Evolutionary conservation across 2,888 invertebrate species (phyloP), one percentile per base, ranked within the genome.

Genomic region (Apocheima hispidaria): DNA sequence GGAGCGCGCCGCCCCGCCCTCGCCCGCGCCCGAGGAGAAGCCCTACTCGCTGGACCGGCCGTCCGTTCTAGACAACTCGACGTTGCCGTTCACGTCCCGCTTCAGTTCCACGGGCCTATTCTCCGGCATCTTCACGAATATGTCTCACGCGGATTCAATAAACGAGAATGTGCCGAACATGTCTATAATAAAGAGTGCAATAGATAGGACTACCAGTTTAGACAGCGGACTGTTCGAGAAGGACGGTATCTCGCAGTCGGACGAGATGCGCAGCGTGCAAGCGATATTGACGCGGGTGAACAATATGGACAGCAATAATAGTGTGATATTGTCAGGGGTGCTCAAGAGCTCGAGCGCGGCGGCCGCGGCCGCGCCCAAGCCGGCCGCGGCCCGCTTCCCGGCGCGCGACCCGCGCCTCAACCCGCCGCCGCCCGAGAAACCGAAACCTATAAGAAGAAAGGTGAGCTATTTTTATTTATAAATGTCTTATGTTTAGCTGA

Each of bases 401-500:
- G 65, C 79, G 52, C 76, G 84, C 68, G 92, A 92, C 76, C 93
- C 93, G 36, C 77, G 93, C 30, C 87, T 92, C 56, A 87, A 93
- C 70, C 92, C 92, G 38, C 92, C 92, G 68, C 88, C 90, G 54
- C 78, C 73, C 44, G 93, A 92, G 60, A 92, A 91, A 74, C 92
- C 93, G 16, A 92, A 93, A 77, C 92, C 90, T 73, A 93, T 83
- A 75, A 88, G 87, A 76, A 94, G 84, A 84, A 94, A 87, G 94
- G 94, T 87, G 54, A 86, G 85, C 74, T 5, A n/a, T 41, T 20
- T 20, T 26, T 23, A 18, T 16, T 16, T 5, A 6, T 16, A 2
- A 36, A 6, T 21, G 10, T 21, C 20, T 12, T 33, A n/a, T n/a
- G n/a, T n/a, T n/a, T n/a, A n/a, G n/a, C n/a, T n/a, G n/a, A n/a